Evolutionary conservation across 2,797 vertebrate genomes (phyloP), one percentile per base, ranked within the genome.

Genomic region (Eutrigla gurnardus): DNA sequence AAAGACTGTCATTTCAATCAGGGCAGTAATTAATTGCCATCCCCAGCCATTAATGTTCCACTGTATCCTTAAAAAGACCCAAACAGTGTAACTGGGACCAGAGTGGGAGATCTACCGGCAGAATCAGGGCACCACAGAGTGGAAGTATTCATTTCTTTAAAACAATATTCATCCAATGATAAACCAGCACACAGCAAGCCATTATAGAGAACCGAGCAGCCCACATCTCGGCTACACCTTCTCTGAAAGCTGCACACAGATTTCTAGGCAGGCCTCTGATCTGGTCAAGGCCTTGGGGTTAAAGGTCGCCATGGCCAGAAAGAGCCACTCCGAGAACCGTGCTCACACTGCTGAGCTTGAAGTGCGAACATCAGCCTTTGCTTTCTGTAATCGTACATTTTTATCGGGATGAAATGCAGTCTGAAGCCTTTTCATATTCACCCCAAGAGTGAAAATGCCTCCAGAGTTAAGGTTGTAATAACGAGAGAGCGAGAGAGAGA

Each of bases 301-400:
- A 86, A 66, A 85, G 63, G 72, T 79, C 86, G 81, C 87, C 82
- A 88, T 63, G 66, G 65, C 73, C 77, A 61, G 37, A 73, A 68
- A 77, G 77, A 81, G 43, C 62, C 33, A 14, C 68, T 85, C 82
- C 79, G 80, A 87, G 77, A 86, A 71, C n/a, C 46, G 39, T 46
- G 32, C 66, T 80, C 67, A 35, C 0, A 11, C 50, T 64, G 63
- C 53, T 47, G 25, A 50, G 53, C 46, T 66, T 69, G 32, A 52
- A 74, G 43, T 2, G 8, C 10, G 33, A 39, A 25, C 13, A 1
- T 61, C 39, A 52, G 37, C 65, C 59, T 61, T 69, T 1, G 32
- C 50, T 65, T 50, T 67, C 35, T 58, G 45, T 49, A 33, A 53
- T 75, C 74, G 60, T 42, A 73, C 37, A 73, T 78, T 65, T 80